Conservation (phyloP, 2,797 vertebrate genomes). For the Acomys russatus region DNA sequence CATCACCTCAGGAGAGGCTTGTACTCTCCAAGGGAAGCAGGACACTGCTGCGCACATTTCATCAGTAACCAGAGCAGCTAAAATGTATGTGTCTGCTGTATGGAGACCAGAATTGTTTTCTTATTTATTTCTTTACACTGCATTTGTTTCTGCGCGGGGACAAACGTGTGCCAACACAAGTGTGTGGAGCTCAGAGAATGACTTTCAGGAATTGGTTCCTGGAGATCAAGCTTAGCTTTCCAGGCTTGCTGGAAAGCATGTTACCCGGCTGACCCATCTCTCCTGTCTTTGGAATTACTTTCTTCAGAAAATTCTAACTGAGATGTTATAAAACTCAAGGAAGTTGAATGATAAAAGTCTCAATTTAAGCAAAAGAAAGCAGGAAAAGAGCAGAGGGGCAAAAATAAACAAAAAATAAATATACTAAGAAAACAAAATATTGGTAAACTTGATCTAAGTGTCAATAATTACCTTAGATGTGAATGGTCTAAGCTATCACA, state of each 20-base stretch:
- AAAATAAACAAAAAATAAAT: not conserved
- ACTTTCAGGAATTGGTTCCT: not conserved
- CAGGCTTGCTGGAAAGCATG: not conserved
- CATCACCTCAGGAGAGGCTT: too few species aligned
- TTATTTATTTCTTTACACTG: not conserved
- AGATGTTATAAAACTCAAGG: not conserved
- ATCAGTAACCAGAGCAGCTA: not conserved
- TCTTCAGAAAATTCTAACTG: not conserved
- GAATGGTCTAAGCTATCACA: not conserved
- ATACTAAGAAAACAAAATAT: not conserved
- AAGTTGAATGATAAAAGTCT: not conserved
- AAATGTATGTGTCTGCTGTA: too few species aligned
- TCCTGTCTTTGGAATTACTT: not conserved
- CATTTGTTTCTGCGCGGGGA: not conserved
- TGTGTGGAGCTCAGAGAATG: not conserved
- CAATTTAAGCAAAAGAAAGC: not conserved
- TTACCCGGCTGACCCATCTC: not conserved
- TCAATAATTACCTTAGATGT: not conserved
- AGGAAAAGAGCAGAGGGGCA: not conserved
- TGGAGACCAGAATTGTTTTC: not conserved
- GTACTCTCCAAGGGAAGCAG: not conserved
- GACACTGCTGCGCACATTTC: not conserved
- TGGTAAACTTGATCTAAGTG: not conserved
- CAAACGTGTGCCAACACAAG: not conserved
- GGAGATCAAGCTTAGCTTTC: not conserved